Evolutionary conservation across 2,797 vertebrate species (phyloP).

Genomic region (Enteromius paludinosus): DNA sequence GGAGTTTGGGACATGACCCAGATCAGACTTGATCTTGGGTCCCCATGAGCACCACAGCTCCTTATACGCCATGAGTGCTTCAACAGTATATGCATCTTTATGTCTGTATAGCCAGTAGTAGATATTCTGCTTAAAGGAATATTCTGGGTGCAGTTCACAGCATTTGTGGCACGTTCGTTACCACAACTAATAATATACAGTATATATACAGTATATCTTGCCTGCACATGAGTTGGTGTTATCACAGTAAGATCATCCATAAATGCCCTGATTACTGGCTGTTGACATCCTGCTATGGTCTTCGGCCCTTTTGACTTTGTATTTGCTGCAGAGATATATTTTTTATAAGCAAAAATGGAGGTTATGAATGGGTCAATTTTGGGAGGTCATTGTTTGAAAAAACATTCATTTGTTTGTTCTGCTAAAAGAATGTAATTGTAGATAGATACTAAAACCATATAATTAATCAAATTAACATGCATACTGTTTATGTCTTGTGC

Average conservation of each 20-base stretch:
- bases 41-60: neutral
- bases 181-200: neutral
- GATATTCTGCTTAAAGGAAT: neutral
- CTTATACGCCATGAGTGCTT: neutral
- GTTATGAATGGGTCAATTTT: neutral
- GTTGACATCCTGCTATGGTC: no score
- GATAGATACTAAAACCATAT: neutral
- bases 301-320: no score
- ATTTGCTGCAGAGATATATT: no score
- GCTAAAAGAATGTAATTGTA: neutral
- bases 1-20: neutral
- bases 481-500: neutral
- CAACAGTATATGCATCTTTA: neutral
- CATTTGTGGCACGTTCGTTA: neutral
- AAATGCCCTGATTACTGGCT: no score
- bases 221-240: no score
- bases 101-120: neutral
- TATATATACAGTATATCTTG: no score
- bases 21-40: neutral
- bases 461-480: neutral
- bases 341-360: neutral
- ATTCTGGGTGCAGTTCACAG: neutral
- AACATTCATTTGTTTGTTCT: neutral
- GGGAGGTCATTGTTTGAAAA: neutral
- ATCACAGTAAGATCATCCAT: no score